Evolutionary conservation across 2,797 vertebrate genomes (phyloP).

Genomic region (Saxicola maurus): DNA sequence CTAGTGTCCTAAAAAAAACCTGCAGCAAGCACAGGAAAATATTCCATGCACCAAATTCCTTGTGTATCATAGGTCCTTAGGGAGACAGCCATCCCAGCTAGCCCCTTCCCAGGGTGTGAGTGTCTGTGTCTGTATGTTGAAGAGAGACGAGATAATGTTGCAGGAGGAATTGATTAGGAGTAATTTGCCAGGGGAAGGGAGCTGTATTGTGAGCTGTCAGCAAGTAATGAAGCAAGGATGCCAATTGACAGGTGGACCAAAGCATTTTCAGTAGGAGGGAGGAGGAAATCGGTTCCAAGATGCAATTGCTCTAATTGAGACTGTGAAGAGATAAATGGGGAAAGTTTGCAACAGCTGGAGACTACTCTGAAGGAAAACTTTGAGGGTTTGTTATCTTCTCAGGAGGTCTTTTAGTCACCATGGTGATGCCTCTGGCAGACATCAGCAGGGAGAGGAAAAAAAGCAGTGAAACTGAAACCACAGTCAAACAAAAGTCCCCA

Average conservation of each 20-base stretch:
- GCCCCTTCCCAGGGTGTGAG: background rate
- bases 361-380: slow-evolving; percentile 56
- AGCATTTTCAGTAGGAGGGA: slow-evolving; percentile 57
- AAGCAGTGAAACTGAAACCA: background rate
- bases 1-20: background rate
- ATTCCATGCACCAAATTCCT: background rate
- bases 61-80: background rate
- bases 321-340: slow-evolving; percentile 63
- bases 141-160: slow-evolving; percentile 45
- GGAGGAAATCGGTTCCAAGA: slow-evolving; percentile 58
- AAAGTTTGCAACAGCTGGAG: slow-evolving; percentile 64
- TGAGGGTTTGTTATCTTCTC: slow-evolving; percentile 62
- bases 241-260: slow-evolving; percentile 75
- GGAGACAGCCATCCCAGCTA: background rate
- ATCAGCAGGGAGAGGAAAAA: background rate
- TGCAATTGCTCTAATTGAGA: slow-evolving; percentile 69
- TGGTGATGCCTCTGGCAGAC: slow-evolving; percentile 49
- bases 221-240: slow-evolving; percentile 75
- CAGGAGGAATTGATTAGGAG: slow-evolving; percentile 73
- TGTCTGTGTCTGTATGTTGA: background rate
- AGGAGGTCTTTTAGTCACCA: slow-evolving; percentile 59
- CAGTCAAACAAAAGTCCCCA: background rate
- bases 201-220: slow-evolving; percentile 66
- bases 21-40: background rate
- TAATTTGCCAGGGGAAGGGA: slow-evolving; percentile 68